Base-by-base conservation (phyloP, 1,140 invertebrate genomes). In the Sycophila sp. region DNA sequence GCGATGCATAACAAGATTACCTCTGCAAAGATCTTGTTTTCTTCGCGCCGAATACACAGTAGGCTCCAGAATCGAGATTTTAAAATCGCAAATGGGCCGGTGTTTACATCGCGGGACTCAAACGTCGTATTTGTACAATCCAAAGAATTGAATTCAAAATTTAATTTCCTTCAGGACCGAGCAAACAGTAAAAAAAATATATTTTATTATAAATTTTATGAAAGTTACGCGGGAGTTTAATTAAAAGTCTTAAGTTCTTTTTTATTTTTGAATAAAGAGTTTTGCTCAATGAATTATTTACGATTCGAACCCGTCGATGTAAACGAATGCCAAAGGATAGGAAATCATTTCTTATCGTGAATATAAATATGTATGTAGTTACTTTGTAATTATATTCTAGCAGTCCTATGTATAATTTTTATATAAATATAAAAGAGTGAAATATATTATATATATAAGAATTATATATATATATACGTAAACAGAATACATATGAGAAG, bases 281-380 rank as follows among this genome's bases (percentile, higher is more conserved):
- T 67, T 45, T 59, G 42, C 17, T 63, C 42, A 26, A 55, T 71
- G n/a, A n/a, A n/a, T n/a, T n/a, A n/a, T n/a, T n/a, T n/a, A n/a
- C n/a, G n/a, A n/a, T n/a, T n/a, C n/a, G n/a, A n/a, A 51, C 64
- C 55, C 74, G 36, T 40, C 30, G 59, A 75, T 73, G 72, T 70
- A 67, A 76, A 72, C 69, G 47, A 60, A 64, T 66, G 59, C 73
- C 65, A 67, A 72, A 73, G 70, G 62, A 71, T 74, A 73, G 45
- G 60, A 60, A 72, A 76, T 49, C 42, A 68, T 62, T 66, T 56
- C 60, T 69, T 62, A 70, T 65, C 47, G n/a, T 60, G 53, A 73
- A 67, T 78, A 77, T 79, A 78, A 75, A 77, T 76, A 78, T 76
- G 74, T 76, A 76, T 60, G 75, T 79, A 79, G 74, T 58, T 76